These are phyloP conservation scores for Acronicta alni DNA, from an alignment of 2,888 invertebrate genomes.

Conservation along the genomic window DNA sequence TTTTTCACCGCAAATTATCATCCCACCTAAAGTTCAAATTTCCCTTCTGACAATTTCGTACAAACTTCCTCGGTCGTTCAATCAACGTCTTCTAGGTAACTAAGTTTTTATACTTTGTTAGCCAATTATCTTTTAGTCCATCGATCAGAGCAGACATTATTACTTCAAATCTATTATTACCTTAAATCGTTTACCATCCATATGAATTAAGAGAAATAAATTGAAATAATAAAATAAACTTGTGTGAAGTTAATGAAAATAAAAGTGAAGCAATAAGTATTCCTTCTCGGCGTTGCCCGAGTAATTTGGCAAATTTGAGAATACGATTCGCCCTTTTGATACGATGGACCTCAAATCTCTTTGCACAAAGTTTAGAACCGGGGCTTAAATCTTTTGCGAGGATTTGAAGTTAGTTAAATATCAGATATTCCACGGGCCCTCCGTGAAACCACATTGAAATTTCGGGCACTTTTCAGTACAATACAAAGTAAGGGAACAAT, in stretches of 20 bases:
- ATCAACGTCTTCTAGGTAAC: slow-evolving; percentile 52
- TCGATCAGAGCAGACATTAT: slow-evolving; percentile 28
- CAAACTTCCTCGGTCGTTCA: slow-evolving; percentile 47
- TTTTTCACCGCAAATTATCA: slow-evolving; percentile 43
- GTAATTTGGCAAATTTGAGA: slow-evolving; percentile 51
- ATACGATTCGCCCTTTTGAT: slow-evolving; percentile 60
- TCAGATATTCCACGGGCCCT: slow-evolving; percentile 35
- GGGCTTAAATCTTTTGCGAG: slow-evolving; percentile 65
- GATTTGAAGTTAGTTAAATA: slow-evolving; percentile 63
- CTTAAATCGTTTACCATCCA: slow-evolving; percentile 6
- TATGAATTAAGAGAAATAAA: slow-evolving; percentile 6
- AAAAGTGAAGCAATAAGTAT: slow-evolving; percentile 32
- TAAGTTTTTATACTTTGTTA: slow-evolving; percentile 44
- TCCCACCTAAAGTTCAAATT: slow-evolving; percentile 49
- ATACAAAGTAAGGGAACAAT: slow-evolving; percentile 18
- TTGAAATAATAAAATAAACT: slow-evolving; percentile 12
- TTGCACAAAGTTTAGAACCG: slow-evolving; percentile 61
- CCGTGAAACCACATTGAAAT: slow-evolving; percentile 47
- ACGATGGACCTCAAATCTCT: slow-evolving; percentile 64
- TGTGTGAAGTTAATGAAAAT: slow-evolving; percentile 11
- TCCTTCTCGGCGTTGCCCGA: slow-evolving; percentile 14
- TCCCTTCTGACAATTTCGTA: slow-evolving; percentile 41
- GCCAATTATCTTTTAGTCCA: slow-evolving; percentile 46
- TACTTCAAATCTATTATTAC: slow-evolving; percentile 22
- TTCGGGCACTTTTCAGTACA: slow-evolving; percentile 34